Conservation (phyloP, 1,140 invertebrate species). For the Meloidogyne hapla region DNA sequence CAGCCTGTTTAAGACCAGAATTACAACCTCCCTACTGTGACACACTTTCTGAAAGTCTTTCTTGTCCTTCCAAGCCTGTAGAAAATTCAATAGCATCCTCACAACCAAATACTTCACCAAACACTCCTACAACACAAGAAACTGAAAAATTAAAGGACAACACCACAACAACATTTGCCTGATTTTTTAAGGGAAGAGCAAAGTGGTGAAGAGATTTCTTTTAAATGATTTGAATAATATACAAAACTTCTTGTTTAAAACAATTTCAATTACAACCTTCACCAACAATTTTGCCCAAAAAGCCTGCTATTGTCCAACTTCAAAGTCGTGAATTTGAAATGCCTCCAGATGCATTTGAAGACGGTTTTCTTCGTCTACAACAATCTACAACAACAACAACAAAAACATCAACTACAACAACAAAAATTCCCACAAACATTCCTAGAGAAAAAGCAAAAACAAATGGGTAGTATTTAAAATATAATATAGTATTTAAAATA, state of each 20-base stretch:
- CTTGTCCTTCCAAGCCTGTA: constrained; percentile 7
- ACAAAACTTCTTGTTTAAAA: not conserved
- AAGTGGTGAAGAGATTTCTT: not conserved
- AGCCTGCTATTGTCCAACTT: constrained; percentile 36
- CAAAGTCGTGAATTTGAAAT: constrained; percentile 51
- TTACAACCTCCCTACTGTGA: constrained; percentile 59
- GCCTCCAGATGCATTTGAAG: constrained; percentile 56
- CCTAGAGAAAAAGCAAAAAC: not conserved
- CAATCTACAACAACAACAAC: not conserved
- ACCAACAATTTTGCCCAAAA: constrained; percentile 25
- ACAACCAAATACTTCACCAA: not conserved
- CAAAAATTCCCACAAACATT: not conserved
- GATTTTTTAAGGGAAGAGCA: not conserved
- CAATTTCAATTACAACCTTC: constrained; percentile 3
- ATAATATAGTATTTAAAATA: no score
- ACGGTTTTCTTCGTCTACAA: not conserved
- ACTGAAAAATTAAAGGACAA: constrained; percentile 7
- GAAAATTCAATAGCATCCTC: not conserved
- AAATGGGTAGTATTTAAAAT: no score
- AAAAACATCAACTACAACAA: constrained; percentile 5
- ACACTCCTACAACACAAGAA: not conserved
- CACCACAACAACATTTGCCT: not conserved
- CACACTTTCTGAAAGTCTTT: constrained; percentile 54
- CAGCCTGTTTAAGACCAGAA: constrained; percentile 48
- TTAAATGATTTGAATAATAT: not conserved